Percentiles rank a stretch among this genome's conserved stretches.
Evolutionary conservation across 2,888 invertebrate genomes (phyloP).

Genomic region (Hololepta plana): DNA sequence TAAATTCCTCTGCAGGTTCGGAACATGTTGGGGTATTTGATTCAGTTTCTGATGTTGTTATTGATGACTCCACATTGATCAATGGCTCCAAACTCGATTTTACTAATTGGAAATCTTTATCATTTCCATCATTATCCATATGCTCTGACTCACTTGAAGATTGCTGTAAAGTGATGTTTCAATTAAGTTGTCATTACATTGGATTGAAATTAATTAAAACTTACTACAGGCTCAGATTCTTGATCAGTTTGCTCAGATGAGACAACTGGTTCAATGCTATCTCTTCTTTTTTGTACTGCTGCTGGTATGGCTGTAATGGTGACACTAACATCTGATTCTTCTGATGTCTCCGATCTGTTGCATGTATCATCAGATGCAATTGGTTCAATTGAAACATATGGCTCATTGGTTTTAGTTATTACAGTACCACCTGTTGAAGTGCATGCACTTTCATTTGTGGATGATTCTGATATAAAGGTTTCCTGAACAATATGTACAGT

Average conservation of each 20-base stretch:
- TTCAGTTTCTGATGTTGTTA: not conserved
- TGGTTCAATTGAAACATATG: constrained; percentile 17
- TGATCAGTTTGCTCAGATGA: constrained; percentile 22
- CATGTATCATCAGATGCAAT: constrained; percentile 12
- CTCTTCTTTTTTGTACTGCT: constrained; percentile 17
- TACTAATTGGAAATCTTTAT: too few relatives aligned
- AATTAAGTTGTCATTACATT: too few relatives aligned
- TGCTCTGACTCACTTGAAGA: too few relatives aligned
- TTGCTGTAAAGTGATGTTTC: too few relatives aligned
- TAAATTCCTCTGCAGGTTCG: not conserved
- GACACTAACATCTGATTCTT: constrained; percentile 12
- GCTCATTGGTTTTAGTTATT: constrained; percentile 15
- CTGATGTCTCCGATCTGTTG: constrained; percentile 10
- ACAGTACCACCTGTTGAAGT: constrained; percentile 13
- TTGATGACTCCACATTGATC: too few relatives aligned
- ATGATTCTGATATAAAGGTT: constrained; percentile 10
- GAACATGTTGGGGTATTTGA: not conserved
- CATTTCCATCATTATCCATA: too few relatives aligned
- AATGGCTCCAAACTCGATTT: too few relatives aligned
- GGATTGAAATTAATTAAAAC: too few relatives aligned
- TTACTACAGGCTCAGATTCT: too few relatives aligned
- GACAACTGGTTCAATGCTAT: constrained; percentile 18
- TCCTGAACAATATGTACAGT: constrained; percentile 10
- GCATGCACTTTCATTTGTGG: constrained; percentile 10
- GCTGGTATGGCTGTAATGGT: constrained; percentile 17